Conservation (phyloP, 92 coral and sea anemone genomes). For the Actinostola sp. region DNA sequence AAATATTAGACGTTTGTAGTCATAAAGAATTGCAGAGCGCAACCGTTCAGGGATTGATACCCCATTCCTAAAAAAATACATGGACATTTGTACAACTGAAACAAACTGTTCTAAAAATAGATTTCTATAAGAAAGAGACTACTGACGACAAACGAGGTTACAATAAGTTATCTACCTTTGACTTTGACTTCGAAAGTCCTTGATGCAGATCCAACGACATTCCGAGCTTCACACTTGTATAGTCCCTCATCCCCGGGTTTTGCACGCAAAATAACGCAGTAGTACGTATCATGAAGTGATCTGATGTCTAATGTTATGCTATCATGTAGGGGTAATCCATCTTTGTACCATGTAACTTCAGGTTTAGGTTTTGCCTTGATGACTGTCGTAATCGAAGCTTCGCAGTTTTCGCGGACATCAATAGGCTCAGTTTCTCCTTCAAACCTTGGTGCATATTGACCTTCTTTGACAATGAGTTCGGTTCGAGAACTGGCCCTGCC, state of each 20-base stretch:
- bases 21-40: no score
- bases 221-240: slow-evolving; percentile 90
- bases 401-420: slow-evolving; percentile 68
- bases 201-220: slow-evolving; percentile 82
- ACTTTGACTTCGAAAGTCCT: slow-evolving; percentile 87
- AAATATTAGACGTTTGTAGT: no score
- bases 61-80: no score
- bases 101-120: no score
- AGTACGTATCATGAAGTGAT: slow-evolving; percentile 71
- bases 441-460: slow-evolving; percentile 49
- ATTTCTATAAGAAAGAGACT: neutral
- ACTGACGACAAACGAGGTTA: neutral
- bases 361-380: slow-evolving; percentile 83
- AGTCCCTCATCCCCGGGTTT: slow-evolving; percentile 84
- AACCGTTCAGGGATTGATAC: no score
- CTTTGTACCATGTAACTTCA: slow-evolving; percentile 83
- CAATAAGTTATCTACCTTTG: slow-evolving; percentile 41
- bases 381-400: slow-evolving; percentile 49
- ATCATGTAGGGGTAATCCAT: slow-evolving; percentile 61
- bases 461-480: slow-evolving; percentile 55
- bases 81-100: no score
- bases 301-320: slow-evolving; percentile 64
- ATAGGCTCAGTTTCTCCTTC: slow-evolving; percentile 67
- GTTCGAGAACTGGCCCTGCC: slow-evolving; percentile 54
- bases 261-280: slow-evolving; percentile 67